Evolutionary conservation across 1,140 invertebrate genomes (phyloP).

Genomic region (Rhynchophorus ferrugineus): DNA sequence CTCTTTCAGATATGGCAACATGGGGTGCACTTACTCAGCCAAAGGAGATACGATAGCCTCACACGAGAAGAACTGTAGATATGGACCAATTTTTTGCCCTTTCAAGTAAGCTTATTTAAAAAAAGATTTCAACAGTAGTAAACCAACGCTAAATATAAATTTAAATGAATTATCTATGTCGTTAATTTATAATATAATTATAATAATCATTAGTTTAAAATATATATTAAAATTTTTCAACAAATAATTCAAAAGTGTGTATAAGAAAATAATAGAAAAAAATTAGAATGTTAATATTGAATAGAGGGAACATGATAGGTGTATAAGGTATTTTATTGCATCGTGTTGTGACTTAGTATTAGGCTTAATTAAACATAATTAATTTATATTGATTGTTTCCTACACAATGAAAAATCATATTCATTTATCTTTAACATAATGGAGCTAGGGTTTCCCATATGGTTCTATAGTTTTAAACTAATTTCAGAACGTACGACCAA

Average conservation of each 20-base stretch:
- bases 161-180: not conserved
- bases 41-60: not conserved
- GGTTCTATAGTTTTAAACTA: too few species aligned
- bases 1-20: constrained; percentile 1
- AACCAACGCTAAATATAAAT: not conserved
- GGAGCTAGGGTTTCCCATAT: too few species aligned
- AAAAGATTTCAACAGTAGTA: not conserved
- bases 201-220: not conserved
- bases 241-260: too few species aligned
- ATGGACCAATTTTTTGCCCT: constrained; percentile 1
- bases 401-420: too few species aligned
- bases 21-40: not conserved
- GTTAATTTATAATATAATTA: not conserved
- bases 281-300: too few species aligned
- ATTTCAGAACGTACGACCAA: constrained; percentile 8
- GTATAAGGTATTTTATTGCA: too few species aligned
- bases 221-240: not conserved
- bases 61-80: constrained; percentile 5
- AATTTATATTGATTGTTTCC: too few species aligned
- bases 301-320: too few species aligned
- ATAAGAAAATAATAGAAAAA: too few species aligned
- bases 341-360: too few species aligned
- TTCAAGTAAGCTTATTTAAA: constrained; percentile 1
- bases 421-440: too few species aligned
- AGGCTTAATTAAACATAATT: too few species aligned